These are phyloP conservation scores for Palaemon carinicauda DNA, from an alignment of 1,140 invertebrate species.

Conservation along the genomic window DNA sequence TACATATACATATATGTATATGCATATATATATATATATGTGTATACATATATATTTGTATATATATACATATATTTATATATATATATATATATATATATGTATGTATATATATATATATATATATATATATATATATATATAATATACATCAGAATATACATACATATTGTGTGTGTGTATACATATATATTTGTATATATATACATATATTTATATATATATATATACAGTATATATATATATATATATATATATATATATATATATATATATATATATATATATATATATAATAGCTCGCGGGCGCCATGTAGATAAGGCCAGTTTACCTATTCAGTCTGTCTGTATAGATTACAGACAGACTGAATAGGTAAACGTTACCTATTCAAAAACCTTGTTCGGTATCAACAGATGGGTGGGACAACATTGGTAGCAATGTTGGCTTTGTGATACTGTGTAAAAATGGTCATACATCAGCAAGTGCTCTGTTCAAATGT, in stretches of 20 bases:
- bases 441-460: no score
- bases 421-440: no score
- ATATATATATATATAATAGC: background rate
- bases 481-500: no score
- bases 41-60: conserved; percentile 9
- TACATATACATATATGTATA: background rate
- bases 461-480: no score
- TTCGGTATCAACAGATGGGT: no score
- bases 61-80: background rate
- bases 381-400: no score
- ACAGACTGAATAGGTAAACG: no score
- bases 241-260: background rate
- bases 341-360: no score
- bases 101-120: background rate
- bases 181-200: background rate
- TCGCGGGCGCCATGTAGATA: no score
- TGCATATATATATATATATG: background rate
- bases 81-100: background rate
- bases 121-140: background rate
- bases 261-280: conserved; percentile 11
- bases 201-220: background rate
- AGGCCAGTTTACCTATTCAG: no score
- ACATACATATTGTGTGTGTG: background rate
- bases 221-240: background rate
- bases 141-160: background rate